These are phyloP conservation scores for Pissodes strobi DNA, from an alignment of 1,140 invertebrate genomes.

Conservation along the genomic window DNA sequence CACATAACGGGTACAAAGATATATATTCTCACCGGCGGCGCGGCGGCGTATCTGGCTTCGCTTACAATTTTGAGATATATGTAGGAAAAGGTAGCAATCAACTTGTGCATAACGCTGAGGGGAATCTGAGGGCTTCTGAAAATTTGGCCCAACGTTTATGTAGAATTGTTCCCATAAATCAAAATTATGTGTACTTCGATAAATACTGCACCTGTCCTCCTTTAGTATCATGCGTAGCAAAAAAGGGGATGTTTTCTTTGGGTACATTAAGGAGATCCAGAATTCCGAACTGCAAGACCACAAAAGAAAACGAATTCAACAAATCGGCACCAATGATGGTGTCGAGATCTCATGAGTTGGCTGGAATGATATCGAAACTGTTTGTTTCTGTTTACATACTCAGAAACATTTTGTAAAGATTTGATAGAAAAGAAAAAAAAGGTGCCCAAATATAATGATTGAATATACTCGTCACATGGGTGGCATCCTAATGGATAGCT, in stretches of 20 bases:
- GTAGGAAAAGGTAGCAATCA: constrained; percentile 1
- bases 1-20: constrained; percentile 55
- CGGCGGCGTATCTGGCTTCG: constrained; percentile 34
- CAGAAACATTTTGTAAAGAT: constrained; percentile 13
- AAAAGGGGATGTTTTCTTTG: constrained; percentile 32
- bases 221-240: constrained; percentile 36
- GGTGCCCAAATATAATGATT: constrained; percentile 17
- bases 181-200: constrained; percentile 34
- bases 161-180: constrained; percentile 15
- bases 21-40: constrained; percentile 33
- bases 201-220: constrained; percentile 27
- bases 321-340: constrained; percentile 16
- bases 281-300: constrained; percentile 32
- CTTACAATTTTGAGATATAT: constrained; percentile 39
- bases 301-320: constrained; percentile 32
- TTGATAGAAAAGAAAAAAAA: constrained; percentile 24
- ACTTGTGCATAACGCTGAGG: constrained; percentile 10
- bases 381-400: too few relatives aligned
- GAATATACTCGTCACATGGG: constrained; percentile 54
- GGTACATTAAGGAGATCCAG: constrained; percentile 35
- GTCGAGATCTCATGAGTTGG: constrained; percentile 20
- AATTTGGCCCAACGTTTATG: constrained; percentile 32
- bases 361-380: too few relatives aligned
- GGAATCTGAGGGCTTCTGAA: constrained; percentile 12
- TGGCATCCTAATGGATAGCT: constrained; percentile 55